phyloP scores from a whole-genome alignment of 1,140 invertebrate genomes.

The Trichonephila inaurata region DNA sequence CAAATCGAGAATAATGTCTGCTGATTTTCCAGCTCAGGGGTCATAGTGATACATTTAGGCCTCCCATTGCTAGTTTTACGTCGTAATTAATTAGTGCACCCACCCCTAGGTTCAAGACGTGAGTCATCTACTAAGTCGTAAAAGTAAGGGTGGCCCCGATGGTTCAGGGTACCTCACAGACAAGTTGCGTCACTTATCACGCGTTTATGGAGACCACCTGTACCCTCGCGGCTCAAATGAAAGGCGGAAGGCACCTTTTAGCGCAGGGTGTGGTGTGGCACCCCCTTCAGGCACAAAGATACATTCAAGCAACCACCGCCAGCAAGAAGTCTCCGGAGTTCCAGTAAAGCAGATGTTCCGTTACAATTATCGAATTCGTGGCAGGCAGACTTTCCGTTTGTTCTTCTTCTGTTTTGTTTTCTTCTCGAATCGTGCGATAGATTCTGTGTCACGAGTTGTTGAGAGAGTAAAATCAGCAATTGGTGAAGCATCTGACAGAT shows the following conservation, averaged over 20 bases:
- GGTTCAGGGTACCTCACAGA: neutral
- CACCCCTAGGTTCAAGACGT: neutral
- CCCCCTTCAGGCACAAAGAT: neutral
- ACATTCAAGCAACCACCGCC: neutral
- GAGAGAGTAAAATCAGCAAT: slow-evolving; percentile 15
- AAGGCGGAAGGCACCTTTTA: slow-evolving; percentile 12
- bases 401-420: neutral
- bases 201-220: slow-evolving; percentile 49
- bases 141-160: neutral
- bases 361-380: slow-evolving; percentile 14
- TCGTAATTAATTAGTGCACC: slow-evolving; percentile 27
- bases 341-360: slow-evolving; percentile 12
- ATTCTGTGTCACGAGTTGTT: slow-evolving; percentile 18
- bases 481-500: slow-evolving; percentile 18
- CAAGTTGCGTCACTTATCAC: neutral
- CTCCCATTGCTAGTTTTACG: neutral
- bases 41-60: neutral
- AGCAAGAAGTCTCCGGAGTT: neutral
- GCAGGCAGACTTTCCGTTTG: neutral
- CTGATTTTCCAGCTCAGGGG: neutral
- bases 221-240: neutral
- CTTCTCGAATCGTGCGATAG: neutral
- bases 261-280: neutral
- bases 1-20: neutral
- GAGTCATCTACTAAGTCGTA: neutral